Evolutionary conservation across 2,888 invertebrate genomes (phyloP), one percentile per base, ranked within the genome.

Genomic region (Cataglyphis albicans): DNA sequence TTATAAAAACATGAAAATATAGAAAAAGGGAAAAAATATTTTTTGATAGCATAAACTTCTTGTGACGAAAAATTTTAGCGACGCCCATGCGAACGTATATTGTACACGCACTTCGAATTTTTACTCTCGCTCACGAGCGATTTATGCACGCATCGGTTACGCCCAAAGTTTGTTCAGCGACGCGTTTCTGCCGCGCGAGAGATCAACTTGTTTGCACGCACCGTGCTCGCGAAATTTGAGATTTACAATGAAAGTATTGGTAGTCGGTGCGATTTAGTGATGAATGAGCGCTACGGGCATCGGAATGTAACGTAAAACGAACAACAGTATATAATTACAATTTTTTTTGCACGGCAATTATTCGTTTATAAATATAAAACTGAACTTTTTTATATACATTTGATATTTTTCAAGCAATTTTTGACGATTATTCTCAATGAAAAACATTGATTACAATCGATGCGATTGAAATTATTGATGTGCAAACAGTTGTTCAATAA

Each of bases 81-180:
- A 10, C 52, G 44, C 63, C 63, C 44, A 61, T 55, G 63, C 18
- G 25, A 10, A 7, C 3, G 12, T 55, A 48, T 29, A 68, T 72
- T 32, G 29, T 81, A 44, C 73, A 25, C 64, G 29, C 25, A 38
- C 38, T 76, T 65, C 35, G 55, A 75, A 55, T 76, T 76, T 67
- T 65, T 76, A 44, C 59, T 75, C 72, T 64, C 72, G 65, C 64
- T 81, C 70, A 68, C 84, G 81, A 68, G 48, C 82, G 86, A 91
- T 91, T 91, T 91, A 92, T 91, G 89, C 82, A 83, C 86, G 84
- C 68, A 68, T 75, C 12, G 88, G 91, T 89, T 88, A 91, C 92
- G 91, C 91, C 92, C 91, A 90, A 90, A 91, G 92, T 91, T 91
- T 92, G 91, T 90, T 92, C 91, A 89, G 86, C 85, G 88, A 91